Base-by-base conservation (phyloP, 2,797 vertebrate species). In the Eurystomus glaucurus region DNA sequence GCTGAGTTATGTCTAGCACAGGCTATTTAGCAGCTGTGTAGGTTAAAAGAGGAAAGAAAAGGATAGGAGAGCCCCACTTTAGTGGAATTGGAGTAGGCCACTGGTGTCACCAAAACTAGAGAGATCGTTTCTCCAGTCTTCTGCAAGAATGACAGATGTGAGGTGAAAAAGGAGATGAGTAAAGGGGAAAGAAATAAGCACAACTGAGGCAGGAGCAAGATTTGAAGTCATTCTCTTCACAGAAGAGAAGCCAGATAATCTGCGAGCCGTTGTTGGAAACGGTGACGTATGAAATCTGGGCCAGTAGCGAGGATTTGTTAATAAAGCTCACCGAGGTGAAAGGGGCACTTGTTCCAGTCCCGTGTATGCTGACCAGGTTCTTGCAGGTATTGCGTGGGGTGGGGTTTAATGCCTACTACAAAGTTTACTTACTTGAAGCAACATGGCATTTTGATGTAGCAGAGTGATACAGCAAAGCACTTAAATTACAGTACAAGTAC, bases 351-450 rank as follows among this genome's bases (percentile, higher is more conserved):
- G 60, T n/a, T 75, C 54, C 78, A 82, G 60, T 31, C 64, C 51
- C 5, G 4, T 43, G 17, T 7, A 7, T 43, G 75, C 84, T 81
- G 88, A 20, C 25, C 82, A 26, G n/a, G 13, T 77, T 58, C 81
- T 33, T 80, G 71, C 41, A 51, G 74, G 41, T 51, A 8, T 4
- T 87, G 45, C 50, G 9, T 1, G 0, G 1, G 4, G 10, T 29
- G 14, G 12, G 9, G 6, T 18, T 80, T 62, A 55, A 19, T 39
- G 39, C n/a, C 83, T 62, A 21, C 46, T 10, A 5, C 15, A 18
- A n/a, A 66, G 35, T 69, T 54, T 28, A 20, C 8, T 79, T 50
- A 20, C 15, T 57, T 74, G 75, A 70, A 82, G 28, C 18, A 57
- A 21, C 11, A 9, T 0, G 1, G 43, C 11, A 2, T 5, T 77